phyloP scores from a whole-genome alignment of 1,140 invertebrate genomes.

The Drosophila melanogaster region DNA sequence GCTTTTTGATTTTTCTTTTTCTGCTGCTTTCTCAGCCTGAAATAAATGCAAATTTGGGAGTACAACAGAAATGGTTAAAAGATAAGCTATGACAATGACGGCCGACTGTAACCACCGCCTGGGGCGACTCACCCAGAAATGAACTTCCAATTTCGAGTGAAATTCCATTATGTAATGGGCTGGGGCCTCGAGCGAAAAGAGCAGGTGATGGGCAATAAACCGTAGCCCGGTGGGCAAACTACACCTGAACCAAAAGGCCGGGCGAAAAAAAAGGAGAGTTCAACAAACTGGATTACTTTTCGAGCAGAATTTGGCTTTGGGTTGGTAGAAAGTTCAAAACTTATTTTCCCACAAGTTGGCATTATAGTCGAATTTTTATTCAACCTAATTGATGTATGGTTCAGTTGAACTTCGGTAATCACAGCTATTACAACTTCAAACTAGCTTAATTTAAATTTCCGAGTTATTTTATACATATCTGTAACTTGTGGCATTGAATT shows the following conservation, averaged over 20 bases:
- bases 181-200: background rate
- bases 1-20: slow-evolving; percentile 2
- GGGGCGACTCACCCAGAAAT: slow-evolving; percentile 20
- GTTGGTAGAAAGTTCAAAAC: background rate
- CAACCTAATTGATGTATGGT: background rate
- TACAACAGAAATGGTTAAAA: slow-evolving; percentile 25
- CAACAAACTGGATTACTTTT: slow-evolving; percentile 27
- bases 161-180: slow-evolving; percentile 45
- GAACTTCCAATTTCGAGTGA: slow-evolving; percentile 47
- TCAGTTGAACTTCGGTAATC: background rate
- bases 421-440: too few relatives aligned
- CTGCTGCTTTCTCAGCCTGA: slow-evolving; percentile 47
- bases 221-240: slow-evolving; percentile 23
- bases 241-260: slow-evolving; percentile 4
- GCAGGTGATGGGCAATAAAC: slow-evolving; percentile 25
- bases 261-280: slow-evolving; percentile 10
- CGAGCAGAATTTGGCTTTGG: background rate
- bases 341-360: background rate
- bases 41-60: slow-evolving; percentile 64
- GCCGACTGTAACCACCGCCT: slow-evolving; percentile 14
- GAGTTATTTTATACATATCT: too few relatives aligned
- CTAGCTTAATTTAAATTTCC: too few relatives aligned
- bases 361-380: background rate
- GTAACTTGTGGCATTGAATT: background rate
- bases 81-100: slow-evolving; percentile 55